Evolutionary conservation across 2,113 vertebrate species (phyloP).

Genomic region (Herpailurus yagouaroundi): DNA sequence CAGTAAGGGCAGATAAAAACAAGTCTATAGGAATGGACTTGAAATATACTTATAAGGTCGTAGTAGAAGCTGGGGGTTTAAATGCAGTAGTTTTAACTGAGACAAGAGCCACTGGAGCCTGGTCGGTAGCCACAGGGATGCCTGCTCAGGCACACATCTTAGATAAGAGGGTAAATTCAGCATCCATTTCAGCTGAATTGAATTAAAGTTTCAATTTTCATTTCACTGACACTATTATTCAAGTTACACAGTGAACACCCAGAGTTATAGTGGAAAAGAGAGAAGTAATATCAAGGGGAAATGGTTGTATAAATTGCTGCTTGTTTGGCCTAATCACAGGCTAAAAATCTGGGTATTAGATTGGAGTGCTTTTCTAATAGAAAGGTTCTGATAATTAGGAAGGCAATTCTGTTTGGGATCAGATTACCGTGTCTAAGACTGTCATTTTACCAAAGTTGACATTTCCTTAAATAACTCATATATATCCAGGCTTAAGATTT

Average conservation of each 20-base stretch:
- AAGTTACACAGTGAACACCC: neutral
- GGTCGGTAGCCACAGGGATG: neutral
- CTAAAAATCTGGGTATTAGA: neutral
- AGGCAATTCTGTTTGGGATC: neutral
- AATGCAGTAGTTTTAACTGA: neutral
- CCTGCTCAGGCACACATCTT: neutral
- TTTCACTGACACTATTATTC: neutral
- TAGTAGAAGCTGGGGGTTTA: neutral
- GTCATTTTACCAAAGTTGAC: neutral
- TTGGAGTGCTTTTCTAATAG: neutral
- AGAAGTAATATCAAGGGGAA: neutral
- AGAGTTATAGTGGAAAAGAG: neutral
- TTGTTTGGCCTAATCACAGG: neutral
- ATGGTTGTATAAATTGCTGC: neutral
- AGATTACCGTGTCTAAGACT: neutral
- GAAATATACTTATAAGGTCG: neutral
- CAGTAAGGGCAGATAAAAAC: neutral
- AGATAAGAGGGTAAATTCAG: neutral
- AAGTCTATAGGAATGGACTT: neutral
- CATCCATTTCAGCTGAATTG: neutral
- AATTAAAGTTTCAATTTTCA: neutral
- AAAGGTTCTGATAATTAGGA: neutral
- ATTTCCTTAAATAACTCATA: neutral
- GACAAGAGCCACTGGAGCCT: neutral
- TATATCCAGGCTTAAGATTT: neutral